Evolutionary conservation across 2,113 vertebrate genomes (phyloP), one percentile per base, ranked within the genome.

Genomic region (Bungarus multicinctus): DNA sequence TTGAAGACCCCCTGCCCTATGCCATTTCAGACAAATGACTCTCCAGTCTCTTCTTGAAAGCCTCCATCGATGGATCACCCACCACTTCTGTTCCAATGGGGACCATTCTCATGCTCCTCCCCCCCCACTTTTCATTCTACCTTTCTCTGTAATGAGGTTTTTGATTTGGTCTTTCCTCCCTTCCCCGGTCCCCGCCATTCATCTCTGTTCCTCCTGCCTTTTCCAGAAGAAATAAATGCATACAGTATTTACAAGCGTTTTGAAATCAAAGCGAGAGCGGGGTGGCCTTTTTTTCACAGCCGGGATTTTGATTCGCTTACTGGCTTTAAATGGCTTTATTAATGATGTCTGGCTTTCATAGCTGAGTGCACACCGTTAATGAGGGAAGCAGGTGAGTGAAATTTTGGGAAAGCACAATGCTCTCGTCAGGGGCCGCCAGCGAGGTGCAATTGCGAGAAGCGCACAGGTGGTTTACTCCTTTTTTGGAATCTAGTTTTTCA

Each of bases 361-460:
- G 93, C 93, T 92, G 94, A 93, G 30, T 47, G 94, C 39, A 1
- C 92, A 64, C 89, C 39, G 30, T 89, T 94, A 92, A 91, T 93
- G 93, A 85, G 94, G 95, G 85, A 93, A 85, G 92, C 95, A 95
- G 96, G 94, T 95, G 96, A 94, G 54, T 52, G 93, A 89, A 94
- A 50, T 95, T 94, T 90, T n/a, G n/a, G n/a, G n/a, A n/a, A n/a
- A n/a, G n/a, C n/a, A n/a, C n/a, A n/a, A n/a, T n/a, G n/a, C n/a
- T n/a, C n/a, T n/a, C n/a, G 55, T 91, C 89, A 89, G 87, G 69
- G 85, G 94, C 87, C 12, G 50, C 45, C 60, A 1, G 14, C 39
- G 91, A 95, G 85, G 95, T 94, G 0, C 94, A 95, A 92, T 1
- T 1, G 85, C 93, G 91, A 95, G 95, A 95, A 90, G 30, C 74